Percentiles rank a stretch among this genome's conserved stretches.
These are phyloP conservation scores for Sminthurinus aureus DNA, from an alignment of 2,888 invertebrate species.

Conservation along the genomic window DNA sequence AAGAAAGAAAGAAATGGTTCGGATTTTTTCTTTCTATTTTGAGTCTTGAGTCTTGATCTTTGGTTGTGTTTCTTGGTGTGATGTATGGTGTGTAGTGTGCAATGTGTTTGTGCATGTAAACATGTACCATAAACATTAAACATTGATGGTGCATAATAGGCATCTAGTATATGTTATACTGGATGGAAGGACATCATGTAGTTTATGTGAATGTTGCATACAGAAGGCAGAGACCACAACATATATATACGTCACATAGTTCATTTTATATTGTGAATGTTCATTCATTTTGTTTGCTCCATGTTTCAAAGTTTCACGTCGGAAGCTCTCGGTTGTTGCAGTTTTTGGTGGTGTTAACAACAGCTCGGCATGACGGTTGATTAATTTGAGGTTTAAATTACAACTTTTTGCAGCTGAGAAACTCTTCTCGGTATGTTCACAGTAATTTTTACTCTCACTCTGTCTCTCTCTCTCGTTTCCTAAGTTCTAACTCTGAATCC, in stretches of 20 bases:
- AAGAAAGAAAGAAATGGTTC: constrained; percentile 27
- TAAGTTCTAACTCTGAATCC: constrained; percentile 21
- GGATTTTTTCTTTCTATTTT: constrained; percentile 30
- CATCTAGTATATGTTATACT: background rate
- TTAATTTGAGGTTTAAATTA: constrained; percentile 52
- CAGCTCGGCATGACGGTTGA: constrained; percentile 50
- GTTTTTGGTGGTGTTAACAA: constrained; percentile 44
- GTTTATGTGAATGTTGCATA: background rate
- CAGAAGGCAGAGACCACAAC: background rate
- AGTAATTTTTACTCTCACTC: constrained; percentile 35
- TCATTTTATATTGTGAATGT: background rate
- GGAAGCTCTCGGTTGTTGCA: constrained; percentile 21
- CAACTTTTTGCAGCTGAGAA: constrained; percentile 40
- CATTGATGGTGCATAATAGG: background rate
- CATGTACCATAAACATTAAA: background rate
- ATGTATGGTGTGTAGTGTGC: too few relatives aligned
- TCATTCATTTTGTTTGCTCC: constrained; percentile 30
- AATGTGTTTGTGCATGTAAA: background rate
- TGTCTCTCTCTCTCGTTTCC: constrained; percentile 9
- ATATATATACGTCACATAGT: too few relatives aligned
- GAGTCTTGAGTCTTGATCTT: background rate
- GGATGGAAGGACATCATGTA: constrained; percentile 4
- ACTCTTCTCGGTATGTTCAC: constrained; percentile 25
- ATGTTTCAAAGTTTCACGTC: constrained; percentile 24
- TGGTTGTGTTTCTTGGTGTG: too few relatives aligned